Percentiles rank a stretch among this genome's conserved stretches.
Conservation (phyloP, 2,888 invertebrate genomes). For the Cheilosia soror region DNA sequence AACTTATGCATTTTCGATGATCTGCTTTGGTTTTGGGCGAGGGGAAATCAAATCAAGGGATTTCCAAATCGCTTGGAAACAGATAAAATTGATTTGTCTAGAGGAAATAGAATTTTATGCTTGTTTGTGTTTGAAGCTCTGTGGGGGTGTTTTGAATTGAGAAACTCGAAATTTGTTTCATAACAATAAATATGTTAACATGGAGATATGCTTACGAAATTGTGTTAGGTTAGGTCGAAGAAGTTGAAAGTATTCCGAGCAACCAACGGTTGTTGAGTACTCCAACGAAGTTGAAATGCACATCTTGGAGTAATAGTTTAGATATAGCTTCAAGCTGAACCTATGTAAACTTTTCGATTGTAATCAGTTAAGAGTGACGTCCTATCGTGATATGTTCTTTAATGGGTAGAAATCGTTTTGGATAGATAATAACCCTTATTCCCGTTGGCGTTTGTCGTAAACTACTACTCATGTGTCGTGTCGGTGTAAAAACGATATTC, state of each 20-base stretch:
- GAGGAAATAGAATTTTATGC: neutral
- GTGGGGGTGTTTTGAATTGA: neutral
- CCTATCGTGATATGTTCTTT: too few species aligned
- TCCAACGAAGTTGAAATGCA: too few species aligned
- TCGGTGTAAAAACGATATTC: too few species aligned
- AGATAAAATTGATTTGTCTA: conserved; percentile 49
- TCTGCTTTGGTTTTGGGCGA: conserved; percentile 3
- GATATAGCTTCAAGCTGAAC: too few species aligned
- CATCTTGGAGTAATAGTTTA: too few species aligned
- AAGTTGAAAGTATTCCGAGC: neutral
- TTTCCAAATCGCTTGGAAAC: conserved; percentile 50
- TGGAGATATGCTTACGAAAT: neutral
- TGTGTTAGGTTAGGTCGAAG: neutral
- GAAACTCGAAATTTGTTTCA: neutral
- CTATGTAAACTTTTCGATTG: too few species aligned
- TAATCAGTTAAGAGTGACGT: too few species aligned
- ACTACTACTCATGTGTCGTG: too few species aligned
- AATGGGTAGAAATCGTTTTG: too few species aligned
- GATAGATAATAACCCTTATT: too few species aligned
- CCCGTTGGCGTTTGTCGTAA: too few species aligned
- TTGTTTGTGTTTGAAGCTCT: conserved; percentile 18
- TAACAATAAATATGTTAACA: neutral
- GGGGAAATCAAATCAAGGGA: neutral
- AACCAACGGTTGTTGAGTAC: too few species aligned
- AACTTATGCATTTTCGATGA: conserved; percentile 35